Conservation (phyloP, 1,140 invertebrate species). For the Penaeus chinensis region DNA sequence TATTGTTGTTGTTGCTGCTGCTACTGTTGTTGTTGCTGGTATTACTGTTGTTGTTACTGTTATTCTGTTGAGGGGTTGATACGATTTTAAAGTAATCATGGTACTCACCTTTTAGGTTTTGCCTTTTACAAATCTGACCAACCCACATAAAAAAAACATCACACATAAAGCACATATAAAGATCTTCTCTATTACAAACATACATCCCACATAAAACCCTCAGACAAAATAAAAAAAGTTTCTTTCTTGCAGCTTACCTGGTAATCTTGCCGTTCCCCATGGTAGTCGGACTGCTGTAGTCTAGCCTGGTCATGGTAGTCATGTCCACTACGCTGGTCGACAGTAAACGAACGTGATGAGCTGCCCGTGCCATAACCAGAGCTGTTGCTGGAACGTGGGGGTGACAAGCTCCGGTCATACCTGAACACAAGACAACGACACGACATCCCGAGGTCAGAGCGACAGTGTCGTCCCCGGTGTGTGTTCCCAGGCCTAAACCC, state of each 20-base stretch:
- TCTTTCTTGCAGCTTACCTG: constrained; percentile 2
- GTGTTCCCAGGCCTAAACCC: no score
- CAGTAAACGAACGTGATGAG: constrained; percentile 77
- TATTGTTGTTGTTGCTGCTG: constrained; percentile 15
- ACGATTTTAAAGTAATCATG: no score
- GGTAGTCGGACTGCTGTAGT: constrained; percentile 1
- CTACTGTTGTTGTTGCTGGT: not conserved
- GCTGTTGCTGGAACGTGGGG: constrained; percentile 84
- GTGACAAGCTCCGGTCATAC: constrained; percentile 76
- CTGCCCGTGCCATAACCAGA: constrained; percentile 87
- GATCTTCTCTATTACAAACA: no score
- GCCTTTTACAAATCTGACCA: no score
- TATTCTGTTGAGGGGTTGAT: not conserved
- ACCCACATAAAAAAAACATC: not conserved
- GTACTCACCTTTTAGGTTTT: not conserved
- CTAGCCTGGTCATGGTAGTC: constrained; percentile 30
- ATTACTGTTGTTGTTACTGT: constrained; percentile 30
- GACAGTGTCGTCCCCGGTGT: not conserved
- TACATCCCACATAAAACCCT: not conserved
- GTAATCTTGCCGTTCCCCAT: constrained; percentile 24
- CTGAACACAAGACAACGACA: constrained; percentile 29
- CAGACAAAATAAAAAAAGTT: not conserved
- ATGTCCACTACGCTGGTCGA: constrained; percentile 6
- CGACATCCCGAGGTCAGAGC: constrained; percentile 2
- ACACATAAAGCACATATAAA: no score